These are phyloP conservation scores for Bujurquina vittata DNA, from an alignment of 2,113 vertebrate species.

Conservation along the genomic window DNA sequence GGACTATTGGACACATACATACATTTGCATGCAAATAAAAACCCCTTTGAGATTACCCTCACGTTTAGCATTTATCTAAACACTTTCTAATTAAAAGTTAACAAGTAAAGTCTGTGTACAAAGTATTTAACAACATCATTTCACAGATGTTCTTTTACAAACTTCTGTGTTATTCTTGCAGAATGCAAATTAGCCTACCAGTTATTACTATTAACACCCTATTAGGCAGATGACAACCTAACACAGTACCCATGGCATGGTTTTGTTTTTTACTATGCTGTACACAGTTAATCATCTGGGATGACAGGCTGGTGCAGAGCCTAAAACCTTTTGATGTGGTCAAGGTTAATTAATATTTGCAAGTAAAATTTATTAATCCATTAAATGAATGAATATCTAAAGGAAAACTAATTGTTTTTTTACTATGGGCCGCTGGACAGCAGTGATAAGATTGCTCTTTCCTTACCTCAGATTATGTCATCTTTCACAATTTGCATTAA, in stretches of 20 bases:
- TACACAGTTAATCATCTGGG: not conserved
- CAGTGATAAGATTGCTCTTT: not conserved
- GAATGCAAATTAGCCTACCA: slow-evolving; percentile 18
- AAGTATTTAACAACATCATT: slow-evolving; percentile 25
- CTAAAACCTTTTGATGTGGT: slow-evolving; percentile 4
- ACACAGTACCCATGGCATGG: not conserved
- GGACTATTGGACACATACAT: slow-evolving; percentile 10
- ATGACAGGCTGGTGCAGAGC: not conserved
- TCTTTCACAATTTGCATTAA: not conserved
- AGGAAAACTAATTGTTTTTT: not conserved
- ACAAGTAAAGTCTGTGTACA: slow-evolving; percentile 29
- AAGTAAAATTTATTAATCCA: not conserved
- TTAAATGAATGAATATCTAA: not conserved
- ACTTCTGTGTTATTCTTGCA: slow-evolving; percentile 13
- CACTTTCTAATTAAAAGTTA: slow-evolving; percentile 53
- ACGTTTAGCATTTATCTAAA: slow-evolving; percentile 29
- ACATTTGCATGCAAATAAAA: slow-evolving; percentile 22
- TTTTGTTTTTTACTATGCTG: slow-evolving; percentile 13
- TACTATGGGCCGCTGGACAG: not conserved
- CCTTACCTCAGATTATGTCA: not conserved
- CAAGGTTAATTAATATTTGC: slow-evolving; percentile 13
- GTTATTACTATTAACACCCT: slow-evolving; percentile 9
- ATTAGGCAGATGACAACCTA: slow-evolving; percentile 13
- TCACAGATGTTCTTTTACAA: slow-evolving; percentile 12
- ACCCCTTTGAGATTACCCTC: slow-evolving; percentile 26